Conservation (phyloP, 2,797 vertebrate genomes). For the Pteropus rufus region DNA sequence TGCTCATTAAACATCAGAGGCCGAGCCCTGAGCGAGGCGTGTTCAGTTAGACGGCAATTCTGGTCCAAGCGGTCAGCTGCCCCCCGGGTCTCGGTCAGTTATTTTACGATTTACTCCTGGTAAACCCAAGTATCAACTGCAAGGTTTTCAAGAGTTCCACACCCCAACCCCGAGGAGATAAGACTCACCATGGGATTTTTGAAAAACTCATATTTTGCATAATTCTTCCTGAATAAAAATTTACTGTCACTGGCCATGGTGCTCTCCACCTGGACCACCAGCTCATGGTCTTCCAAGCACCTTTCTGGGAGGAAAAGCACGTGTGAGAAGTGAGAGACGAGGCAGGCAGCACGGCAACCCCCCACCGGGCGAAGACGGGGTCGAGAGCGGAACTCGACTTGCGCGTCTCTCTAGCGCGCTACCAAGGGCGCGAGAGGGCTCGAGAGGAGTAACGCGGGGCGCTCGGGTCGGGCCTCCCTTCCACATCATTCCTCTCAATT, state of each 20-base stretch:
- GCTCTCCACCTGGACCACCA: slow-evolving; percentile 93
- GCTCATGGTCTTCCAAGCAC: slow-evolving; percentile 96
- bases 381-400: accelerated
- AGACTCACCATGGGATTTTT: slow-evolving; percentile 93
- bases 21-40: background rate
- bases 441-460: no score
- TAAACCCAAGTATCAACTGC: background rate
- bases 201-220: slow-evolving; percentile 99
- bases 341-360: accelerated
- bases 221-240: slow-evolving; percentile 99
- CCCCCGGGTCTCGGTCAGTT: background rate
- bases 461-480: background rate
- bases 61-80: accelerated
- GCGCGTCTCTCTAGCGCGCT: accelerated
- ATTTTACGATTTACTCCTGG: background rate
- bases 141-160: background rate
- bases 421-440: accelerated
- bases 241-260: slow-evolving; percentile 94
- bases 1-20: background rate
- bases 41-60: accelerated
- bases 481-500: background rate
- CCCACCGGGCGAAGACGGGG: accelerated
- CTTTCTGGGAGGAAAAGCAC: slow-evolving; percentile 86
- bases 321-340: accelerated
- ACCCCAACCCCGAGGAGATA: background rate